Percentiles rank a stretch among this genome's conserved stretches.
Evolutionary conservation across 2,113 vertebrate species (phyloP).

Genomic region (Mixornis gularis): DNA sequence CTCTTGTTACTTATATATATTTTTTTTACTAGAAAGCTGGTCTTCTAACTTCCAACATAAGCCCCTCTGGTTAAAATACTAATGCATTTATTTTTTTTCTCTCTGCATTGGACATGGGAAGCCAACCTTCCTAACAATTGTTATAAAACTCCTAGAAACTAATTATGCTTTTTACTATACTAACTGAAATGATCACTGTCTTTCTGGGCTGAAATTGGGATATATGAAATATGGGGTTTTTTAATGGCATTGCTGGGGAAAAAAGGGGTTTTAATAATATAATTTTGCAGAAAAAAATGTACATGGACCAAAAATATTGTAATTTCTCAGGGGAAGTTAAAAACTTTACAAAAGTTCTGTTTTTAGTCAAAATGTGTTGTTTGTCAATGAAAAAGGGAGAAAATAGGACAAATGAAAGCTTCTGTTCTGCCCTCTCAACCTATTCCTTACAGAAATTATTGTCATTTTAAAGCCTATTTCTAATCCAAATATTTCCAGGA

Average conservation of each 20-base stretch:
- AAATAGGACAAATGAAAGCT: background rate
- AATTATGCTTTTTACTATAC: background rate
- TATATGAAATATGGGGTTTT: background rate
- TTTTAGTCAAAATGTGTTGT: background rate
- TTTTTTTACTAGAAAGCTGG: background rate
- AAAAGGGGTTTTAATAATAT: rapidly evolving
- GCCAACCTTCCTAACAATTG: background rate
- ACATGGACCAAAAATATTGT: rapidly evolving
- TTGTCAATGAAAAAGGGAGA: background rate
- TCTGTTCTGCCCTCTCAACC: background rate
- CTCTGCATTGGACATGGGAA: background rate
- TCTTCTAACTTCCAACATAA: background rate
- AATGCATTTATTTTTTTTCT: background rate
- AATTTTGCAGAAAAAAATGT: background rate
- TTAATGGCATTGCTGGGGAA: rapidly evolving
- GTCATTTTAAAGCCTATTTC: background rate
- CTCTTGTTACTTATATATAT: background rate
- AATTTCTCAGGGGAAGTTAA: background rate
- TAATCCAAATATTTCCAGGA: background rate
- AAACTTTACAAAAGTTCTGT: background rate
- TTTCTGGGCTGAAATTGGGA: background rate
- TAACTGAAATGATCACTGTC: background rate
- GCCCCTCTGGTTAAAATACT: background rate
- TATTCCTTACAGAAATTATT: background rate
- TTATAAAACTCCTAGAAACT: background rate